These are phyloP conservation scores for Athrips mouffetella DNA, from an alignment of 2,888 invertebrate genomes.

Conservation along the genomic window DNA sequence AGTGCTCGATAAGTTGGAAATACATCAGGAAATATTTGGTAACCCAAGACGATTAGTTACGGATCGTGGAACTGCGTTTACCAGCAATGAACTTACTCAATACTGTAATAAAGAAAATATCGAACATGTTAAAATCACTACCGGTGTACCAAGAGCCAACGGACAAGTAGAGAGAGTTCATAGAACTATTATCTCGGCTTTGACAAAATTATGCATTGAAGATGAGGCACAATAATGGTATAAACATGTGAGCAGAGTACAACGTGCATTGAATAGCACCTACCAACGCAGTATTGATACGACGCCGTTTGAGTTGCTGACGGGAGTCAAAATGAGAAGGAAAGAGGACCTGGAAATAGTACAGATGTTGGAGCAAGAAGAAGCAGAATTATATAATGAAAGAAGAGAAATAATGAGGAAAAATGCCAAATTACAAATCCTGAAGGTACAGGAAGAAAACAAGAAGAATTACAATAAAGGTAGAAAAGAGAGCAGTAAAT, in stretches of 20 bases:
- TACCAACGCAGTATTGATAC: slow-evolving; percentile 23
- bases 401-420: slow-evolving; percentile 32
- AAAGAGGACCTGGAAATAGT: slow-evolving; percentile 14
- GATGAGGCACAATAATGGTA: slow-evolving; percentile 24
- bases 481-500: slow-evolving; percentile 15
- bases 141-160: slow-evolving; percentile 37
- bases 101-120: slow-evolving; percentile 43
- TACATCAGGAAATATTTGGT: slow-evolving; percentile 38
- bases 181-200: slow-evolving; percentile 33
- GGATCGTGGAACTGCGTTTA: slow-evolving; percentile 45
- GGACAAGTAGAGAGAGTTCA: slow-evolving; percentile 43
- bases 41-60: slow-evolving; percentile 40
- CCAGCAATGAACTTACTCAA: slow-evolving; percentile 35
- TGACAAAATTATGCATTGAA: slow-evolving; percentile 37
- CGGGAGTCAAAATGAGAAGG: slow-evolving; percentile 11
- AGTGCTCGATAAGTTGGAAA: slow-evolving; percentile 31
- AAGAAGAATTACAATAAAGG: slow-evolving; percentile 18
- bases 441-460: slow-evolving; percentile 25
- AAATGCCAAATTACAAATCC: slow-evolving; percentile 21
- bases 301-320: slow-evolving; percentile 18
- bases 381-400: slow-evolving; percentile 29
- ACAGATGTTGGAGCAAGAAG: slow-evolving; percentile 29
- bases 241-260: slow-evolving; percentile 21
- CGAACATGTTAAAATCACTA: slow-evolving; percentile 33
- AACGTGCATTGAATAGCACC: slow-evolving; percentile 27